Conservation (phyloP, 2,113 vertebrate genomes). For the Mixornis gularis region DNA sequence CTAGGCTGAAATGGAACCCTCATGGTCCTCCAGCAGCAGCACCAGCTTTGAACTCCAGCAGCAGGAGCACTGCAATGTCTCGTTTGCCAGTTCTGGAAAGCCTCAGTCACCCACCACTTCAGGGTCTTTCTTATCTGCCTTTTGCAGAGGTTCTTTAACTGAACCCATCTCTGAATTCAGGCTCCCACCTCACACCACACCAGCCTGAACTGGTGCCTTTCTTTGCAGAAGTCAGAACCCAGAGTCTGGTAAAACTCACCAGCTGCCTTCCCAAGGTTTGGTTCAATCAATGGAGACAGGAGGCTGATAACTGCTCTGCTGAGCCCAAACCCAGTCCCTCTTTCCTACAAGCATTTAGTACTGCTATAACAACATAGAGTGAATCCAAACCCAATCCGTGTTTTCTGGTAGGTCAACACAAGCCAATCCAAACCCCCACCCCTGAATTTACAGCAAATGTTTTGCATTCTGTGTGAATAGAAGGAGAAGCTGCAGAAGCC, state of each 20-base stretch:
- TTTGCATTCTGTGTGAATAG: background rate
- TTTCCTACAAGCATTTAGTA: background rate
- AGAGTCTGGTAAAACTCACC: background rate
- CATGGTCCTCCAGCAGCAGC: background rate
- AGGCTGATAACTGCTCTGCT: background rate
- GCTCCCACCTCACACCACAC: background rate
- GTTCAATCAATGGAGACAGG: background rate
- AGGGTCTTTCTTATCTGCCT: background rate
- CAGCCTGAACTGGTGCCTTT: background rate
- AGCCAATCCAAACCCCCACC: background rate
- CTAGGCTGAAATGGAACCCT: background rate
- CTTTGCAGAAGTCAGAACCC: background rate
- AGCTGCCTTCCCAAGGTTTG: background rate
- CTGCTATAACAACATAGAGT: background rate
- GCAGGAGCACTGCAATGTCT: background rate
- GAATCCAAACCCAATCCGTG: background rate
- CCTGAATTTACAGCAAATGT: background rate
- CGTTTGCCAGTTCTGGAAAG: background rate
- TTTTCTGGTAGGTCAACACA: background rate
- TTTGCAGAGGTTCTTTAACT: background rate
- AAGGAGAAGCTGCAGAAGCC: background rate
- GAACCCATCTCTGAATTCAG: background rate
- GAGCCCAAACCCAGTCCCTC: background rate
- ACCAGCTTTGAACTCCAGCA: background rate
- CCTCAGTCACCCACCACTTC: background rate